Evolutionary conservation across 2,888 invertebrate species (phyloP), one percentile per base, ranked within the genome.

Genomic region (Phasia obesa): DNA sequence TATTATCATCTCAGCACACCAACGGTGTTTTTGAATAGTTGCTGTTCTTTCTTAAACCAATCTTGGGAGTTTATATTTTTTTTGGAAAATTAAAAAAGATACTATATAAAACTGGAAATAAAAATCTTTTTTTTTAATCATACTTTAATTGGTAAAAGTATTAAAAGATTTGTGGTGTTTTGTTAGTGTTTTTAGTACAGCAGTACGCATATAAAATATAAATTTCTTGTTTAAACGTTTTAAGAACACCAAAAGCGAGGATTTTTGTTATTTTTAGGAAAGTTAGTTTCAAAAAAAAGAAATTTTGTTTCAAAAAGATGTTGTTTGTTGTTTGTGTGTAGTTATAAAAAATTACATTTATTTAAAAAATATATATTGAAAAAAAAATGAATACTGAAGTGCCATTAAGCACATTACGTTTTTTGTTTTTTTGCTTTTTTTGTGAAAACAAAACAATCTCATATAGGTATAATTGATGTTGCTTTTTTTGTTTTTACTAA

Each of bases 361-460:
- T 76, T 62, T 44, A 31, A 67, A 69, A 47, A 51, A 53, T 31
- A 25, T 47, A 60, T 71, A 21, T 69, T 55, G 38, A 70, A 60
- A 55, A 47, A 62, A 17, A 62, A 57, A 57, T 74, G 51, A 74
- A 67, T 60, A 57, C 64, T 75, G 31, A 64, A 74, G 69, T 69
- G 69, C 62, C 57, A 65, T 59, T 35, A 65, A 75, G 74, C 67
- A 75, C 69, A 31, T 62, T 47, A n/a, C 47, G 11, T 7, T 64
- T 23, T 31, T 23, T 31, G 9, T 42, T 59, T 44, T 38, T 31
- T 15, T 25, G 17, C 19, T n/a, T 55, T 47, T 44, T 70, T 74
- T 44, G 75, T 81, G 70, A 76, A 81, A 81, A 76, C 70, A 65
- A 75, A 75, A 57, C 69, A 81, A 81, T 81, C n/a, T 64, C 11